Conservation (phyloP, 2,113 vertebrate species). For the Megaceryle torquata region DNA sequence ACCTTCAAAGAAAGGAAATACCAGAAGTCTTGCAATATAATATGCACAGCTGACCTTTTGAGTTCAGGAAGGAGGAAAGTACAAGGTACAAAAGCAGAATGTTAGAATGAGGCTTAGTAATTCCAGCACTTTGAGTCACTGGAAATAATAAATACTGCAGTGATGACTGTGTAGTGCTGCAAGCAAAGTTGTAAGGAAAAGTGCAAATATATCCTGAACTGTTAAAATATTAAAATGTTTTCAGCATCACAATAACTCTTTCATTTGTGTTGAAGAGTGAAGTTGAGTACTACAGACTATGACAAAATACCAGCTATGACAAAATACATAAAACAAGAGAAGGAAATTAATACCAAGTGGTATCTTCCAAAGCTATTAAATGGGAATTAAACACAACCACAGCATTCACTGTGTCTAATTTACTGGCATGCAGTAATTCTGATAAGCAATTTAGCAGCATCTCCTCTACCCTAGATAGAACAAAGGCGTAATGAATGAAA, state of each 20-base stretch:
- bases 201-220: not conserved
- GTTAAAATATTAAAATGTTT: not conserved
- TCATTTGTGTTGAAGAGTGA: not conserved
- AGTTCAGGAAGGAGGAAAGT: not conserved
- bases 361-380: not conserved
- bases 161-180: not conserved
- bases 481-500: not conserved
- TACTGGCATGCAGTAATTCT: not conserved
- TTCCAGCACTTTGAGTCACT: not conserved
- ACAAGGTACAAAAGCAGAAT: not conserved
- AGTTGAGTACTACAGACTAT: not conserved
- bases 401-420: not conserved
- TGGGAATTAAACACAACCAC: not conserved
- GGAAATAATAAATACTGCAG: not conserved
- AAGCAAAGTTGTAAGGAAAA: not conserved
- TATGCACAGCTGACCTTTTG: slow-evolving; percentile 6
- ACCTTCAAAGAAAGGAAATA: slow-evolving; percentile 14
- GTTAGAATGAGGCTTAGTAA: not conserved
- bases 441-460: not conserved
- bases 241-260: not conserved
- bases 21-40: not conserved
- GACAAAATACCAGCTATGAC: not conserved
- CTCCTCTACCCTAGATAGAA: not conserved
- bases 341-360: not conserved
- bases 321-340: not conserved